Evolutionary conservation across 2,888 invertebrate genomes (phyloP).

Genomic region (Hesperia comma): DNA sequence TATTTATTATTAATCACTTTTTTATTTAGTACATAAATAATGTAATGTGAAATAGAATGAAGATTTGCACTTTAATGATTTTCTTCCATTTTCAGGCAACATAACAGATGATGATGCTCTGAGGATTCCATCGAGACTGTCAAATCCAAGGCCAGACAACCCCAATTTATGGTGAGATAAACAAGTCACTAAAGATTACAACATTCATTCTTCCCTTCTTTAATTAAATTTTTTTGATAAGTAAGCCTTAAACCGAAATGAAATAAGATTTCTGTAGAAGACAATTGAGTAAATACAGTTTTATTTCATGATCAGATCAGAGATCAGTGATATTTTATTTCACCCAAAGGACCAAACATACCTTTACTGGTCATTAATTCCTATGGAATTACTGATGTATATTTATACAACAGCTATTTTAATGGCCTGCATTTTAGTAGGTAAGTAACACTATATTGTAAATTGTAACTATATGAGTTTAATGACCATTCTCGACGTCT

Average conservation of each 20-base stretch:
- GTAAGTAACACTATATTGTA: not conserved
- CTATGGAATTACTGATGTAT: too few species aligned
- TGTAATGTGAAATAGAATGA: not conserved
- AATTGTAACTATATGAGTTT: not conserved
- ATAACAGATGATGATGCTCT: slow-evolving; percentile 64
- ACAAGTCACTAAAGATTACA: not conserved
- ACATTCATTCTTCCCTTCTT: too few species aligned
- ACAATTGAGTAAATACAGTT: too few species aligned
- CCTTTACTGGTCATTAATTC: too few species aligned
- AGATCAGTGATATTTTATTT: too few species aligned
- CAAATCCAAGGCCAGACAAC: slow-evolving; percentile 61
- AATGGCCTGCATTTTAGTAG: too few species aligned
- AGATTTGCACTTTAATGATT: not conserved
- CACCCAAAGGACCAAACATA: too few species aligned
- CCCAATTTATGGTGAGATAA: slow-evolving; percentile 66
- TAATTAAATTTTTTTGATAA: too few species aligned
- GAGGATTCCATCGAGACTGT: slow-evolving; percentile 61
- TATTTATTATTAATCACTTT: not conserved
- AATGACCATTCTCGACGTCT: slow-evolving; percentile 11
- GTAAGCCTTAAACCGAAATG: too few species aligned
- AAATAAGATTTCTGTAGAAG: too few species aligned
- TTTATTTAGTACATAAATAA: not conserved
- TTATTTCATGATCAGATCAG: too few species aligned
- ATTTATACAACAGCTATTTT: too few species aligned
- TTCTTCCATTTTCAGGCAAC: slow-evolving; percentile 48